Percentiles rank a stretch among this genome's conserved stretches.
phyloP scores from a whole-genome alignment of 2,113 vertebrate genomes.

The Glaucidium brasilianum region DNA sequence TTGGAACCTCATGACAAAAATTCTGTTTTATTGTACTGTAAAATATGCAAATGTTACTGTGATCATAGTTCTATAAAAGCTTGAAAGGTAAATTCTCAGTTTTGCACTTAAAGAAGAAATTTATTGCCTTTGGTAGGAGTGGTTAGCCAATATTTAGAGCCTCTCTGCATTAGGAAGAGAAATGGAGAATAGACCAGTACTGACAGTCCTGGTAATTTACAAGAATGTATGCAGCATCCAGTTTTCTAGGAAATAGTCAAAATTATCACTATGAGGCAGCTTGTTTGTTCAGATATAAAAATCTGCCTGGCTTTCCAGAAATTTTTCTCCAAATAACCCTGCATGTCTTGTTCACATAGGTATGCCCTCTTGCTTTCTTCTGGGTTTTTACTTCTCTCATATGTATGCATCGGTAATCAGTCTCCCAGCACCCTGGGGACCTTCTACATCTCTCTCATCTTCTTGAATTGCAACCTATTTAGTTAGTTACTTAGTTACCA shows the following conservation, averaged over 20 bases:
- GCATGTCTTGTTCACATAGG: background rate
- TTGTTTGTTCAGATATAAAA: background rate
- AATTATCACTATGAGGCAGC: background rate
- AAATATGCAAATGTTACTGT: background rate
- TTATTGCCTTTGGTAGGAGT: background rate
- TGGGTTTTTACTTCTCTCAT: background rate
- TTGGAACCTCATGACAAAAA: background rate
- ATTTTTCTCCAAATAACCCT: background rate
- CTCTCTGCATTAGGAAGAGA: background rate
- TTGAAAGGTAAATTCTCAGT: background rate
- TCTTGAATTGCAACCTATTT: conserved; percentile 55
- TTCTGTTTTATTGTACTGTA: background rate
- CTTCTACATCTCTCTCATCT: conserved; percentile 40
- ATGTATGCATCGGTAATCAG: conserved; percentile 27
- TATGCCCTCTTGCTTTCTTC: background rate
- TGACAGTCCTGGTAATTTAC: background rate
- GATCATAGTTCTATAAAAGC: background rate
- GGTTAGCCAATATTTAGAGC: background rate
- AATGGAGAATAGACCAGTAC: background rate
- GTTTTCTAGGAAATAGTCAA: background rate
- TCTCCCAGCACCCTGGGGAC: background rate
- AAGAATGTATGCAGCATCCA: background rate
- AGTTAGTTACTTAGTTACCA: conserved; percentile 64
- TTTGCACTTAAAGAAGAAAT: background rate
- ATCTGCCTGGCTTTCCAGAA: background rate